Percentiles rank a stretch among this genome's conserved stretches.
These are phyloP conservation scores for Acheta domesticus DNA, from an alignment of 2,888 invertebrate species.

Conservation along the genomic window DNA sequence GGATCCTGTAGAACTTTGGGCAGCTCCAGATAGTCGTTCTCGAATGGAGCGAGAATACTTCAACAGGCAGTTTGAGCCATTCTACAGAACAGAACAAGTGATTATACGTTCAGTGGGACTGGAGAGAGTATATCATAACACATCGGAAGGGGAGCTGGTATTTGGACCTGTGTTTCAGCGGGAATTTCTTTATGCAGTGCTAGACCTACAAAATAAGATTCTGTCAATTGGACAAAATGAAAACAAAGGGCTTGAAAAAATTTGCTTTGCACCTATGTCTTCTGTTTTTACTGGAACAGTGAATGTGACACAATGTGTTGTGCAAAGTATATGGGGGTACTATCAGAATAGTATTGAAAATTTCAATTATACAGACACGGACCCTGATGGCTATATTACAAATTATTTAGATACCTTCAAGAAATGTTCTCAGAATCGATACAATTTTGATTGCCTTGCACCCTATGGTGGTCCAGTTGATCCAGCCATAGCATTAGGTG, in stretches of 20 bases:
- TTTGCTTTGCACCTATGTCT: slow-evolving; percentile 82
- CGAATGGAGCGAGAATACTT: slow-evolving; percentile 82
- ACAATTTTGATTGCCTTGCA: slow-evolving; percentile 66
- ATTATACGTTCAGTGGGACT: slow-evolving; percentile 67
- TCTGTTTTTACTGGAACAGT: slow-evolving; percentile 58
- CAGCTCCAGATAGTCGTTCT: slow-evolving; percentile 73
- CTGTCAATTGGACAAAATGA: slow-evolving; percentile 51
- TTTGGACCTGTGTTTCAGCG: slow-evolving; percentile 69
- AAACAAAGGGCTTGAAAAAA: slow-evolving; percentile 58
- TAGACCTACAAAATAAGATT: slow-evolving; percentile 56
- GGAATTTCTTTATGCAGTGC: slow-evolving; percentile 69
- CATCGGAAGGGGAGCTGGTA: slow-evolving; percentile 40
- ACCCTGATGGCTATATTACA: slow-evolving; percentile 37
- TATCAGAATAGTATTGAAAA: slow-evolving; percentile 59
- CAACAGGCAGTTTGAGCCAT: slow-evolving; percentile 81
- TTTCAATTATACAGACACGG: slow-evolving; percentile 43
- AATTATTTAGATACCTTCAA: slow-evolving; percentile 56
- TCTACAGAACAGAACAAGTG: slow-evolving; percentile 85
- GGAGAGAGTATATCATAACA: slow-evolving; percentile 48
- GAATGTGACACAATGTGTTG: slow-evolving; percentile 64
- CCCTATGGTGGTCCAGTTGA: slow-evolving; percentile 85
- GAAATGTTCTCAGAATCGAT: slow-evolving; percentile 53
- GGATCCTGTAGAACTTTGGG: slow-evolving; percentile 92
- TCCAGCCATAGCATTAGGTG: slow-evolving; percentile 80
- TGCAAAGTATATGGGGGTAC: slow-evolving; percentile 78